Conservation (phyloP, 1,140 invertebrate species). For the Coenobita brevimanus region DNA sequence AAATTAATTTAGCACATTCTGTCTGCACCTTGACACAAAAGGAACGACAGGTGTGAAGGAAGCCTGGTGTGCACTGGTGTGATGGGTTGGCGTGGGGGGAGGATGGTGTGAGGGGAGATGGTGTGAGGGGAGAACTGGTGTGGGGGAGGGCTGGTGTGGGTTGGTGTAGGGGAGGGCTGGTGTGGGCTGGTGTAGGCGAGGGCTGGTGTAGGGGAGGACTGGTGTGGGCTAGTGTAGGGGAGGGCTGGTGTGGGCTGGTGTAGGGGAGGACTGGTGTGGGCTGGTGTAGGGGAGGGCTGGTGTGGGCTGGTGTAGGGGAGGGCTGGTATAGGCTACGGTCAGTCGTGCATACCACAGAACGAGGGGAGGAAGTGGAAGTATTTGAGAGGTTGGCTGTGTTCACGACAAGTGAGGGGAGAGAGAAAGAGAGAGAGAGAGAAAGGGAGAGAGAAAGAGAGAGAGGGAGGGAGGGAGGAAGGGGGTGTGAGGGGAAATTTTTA, state of each 20-base stretch:
- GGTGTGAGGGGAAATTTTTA: constrained; percentile 22
- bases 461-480: neutral
- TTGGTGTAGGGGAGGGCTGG: neutral
- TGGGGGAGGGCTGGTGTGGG: neutral
- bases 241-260: neutral
- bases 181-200: neutral
- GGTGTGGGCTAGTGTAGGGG: neutral
- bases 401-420: constrained; percentile 21
- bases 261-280: neutral
- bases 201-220: neutral
- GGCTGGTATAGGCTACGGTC: neutral
- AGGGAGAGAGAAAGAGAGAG: neutral
- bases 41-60: neutral
- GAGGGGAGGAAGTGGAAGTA: constrained; percentile 56
- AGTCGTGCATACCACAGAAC: constrained; percentile 44
- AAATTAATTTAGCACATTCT: no score
- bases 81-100: neutral
- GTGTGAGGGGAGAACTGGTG: neutral
- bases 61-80: neutral
- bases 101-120: neutral
- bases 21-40: neutral
- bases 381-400: constrained; percentile 3
- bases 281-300: neutral
- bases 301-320: neutral
- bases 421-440: neutral